Evolutionary conservation across 2,888 invertebrate species (phyloP), one percentile per base, ranked within the genome.

Genomic region (Noctuana brunneofusca): DNA sequence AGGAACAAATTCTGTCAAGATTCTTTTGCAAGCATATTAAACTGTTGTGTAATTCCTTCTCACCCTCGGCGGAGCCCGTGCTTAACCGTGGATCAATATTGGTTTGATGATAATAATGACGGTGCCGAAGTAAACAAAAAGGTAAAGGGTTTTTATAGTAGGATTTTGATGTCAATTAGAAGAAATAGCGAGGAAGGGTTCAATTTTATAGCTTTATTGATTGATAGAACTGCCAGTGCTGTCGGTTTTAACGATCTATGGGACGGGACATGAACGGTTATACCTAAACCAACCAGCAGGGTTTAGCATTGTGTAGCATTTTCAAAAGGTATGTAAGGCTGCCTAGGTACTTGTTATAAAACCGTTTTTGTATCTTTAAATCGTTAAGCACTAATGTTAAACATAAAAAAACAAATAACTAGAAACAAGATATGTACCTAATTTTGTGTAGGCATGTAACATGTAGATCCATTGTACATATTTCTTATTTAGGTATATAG

Each of bases 131-230:
- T 49, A 49, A 49, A 49, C n/a, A 49, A 49, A 49, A 24, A 22
- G 49, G 3, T 24, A 20, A n/a, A 20, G 41, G 16, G 12, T 54
- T 48, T 38, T 30, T 16, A 53, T 32, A 35, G 35, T 18, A 24
- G 48, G 48, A 54, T 48, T 48, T 38, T 22, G 27, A 55, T 62
- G 54, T 62, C 55, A 62, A 62, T 62, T 62, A 62, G 60, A 48
- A 55, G 55, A 62, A 62, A 49, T 49, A 38, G 48, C 24, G 49
- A 49, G 20, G 27, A 62, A 62, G 60, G 60, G 60, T 62, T 62
- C 54, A 38, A 48, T 55, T 62, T 62, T 54, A 62, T 62, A 38
- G 54, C 49, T 62, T 62, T 62, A 62, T 62, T 62, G 48, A 48
- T 55, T 38, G 48, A 54, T 55, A 55, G 48, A 62, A 49, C 49